Percentiles rank a stretch among this genome's conserved stretches.
phyloP scores from a whole-genome alignment of 37 sponge, comb jelly and placozoan genomes.

The Mnemiopsis leidyi region DNA sequence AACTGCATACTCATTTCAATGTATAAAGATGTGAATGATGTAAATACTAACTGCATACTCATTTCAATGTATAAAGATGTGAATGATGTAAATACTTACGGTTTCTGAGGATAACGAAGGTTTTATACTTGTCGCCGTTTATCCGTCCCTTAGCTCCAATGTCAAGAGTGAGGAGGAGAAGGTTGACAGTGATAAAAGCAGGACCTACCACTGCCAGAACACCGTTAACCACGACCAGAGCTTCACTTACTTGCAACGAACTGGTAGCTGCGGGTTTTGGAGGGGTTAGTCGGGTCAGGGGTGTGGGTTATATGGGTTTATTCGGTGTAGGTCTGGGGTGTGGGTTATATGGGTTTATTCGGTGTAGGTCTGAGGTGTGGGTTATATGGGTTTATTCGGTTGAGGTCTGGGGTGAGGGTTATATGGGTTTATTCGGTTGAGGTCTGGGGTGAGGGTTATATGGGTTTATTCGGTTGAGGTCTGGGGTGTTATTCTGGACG shows the following conservation, averaged over 20 bases:
- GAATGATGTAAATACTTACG: too few relatives aligned
- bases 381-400: too few relatives aligned
- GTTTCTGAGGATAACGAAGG: slow-evolving; percentile 58
- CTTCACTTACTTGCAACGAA: background rate
- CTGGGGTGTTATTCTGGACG: too few relatives aligned
- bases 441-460: background rate
- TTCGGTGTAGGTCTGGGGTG: background rate
- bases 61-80: too few relatives aligned
- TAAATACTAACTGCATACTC: too few relatives aligned
- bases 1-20: too few relatives aligned
- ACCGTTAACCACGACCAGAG: slow-evolving; percentile 49
- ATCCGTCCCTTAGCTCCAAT: slow-evolving; percentile 58
- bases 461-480: background rate
- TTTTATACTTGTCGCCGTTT: slow-evolving; percentile 51
- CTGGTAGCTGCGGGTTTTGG: background rate
- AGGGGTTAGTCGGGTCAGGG: background rate
- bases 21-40: too few relatives aligned
- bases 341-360: too few relatives aligned
- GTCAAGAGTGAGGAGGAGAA: slow-evolving; percentile 38
- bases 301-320: background rate
- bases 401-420: background rate
- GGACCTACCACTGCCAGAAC: slow-evolving; percentile 58
- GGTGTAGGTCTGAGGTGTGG: background rate
- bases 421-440: background rate
- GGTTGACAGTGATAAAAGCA: slow-evolving; percentile 10